phyloP scores from a whole-genome alignment of 1,140 invertebrate genomes.

The Epicauta chinensis region DNA sequence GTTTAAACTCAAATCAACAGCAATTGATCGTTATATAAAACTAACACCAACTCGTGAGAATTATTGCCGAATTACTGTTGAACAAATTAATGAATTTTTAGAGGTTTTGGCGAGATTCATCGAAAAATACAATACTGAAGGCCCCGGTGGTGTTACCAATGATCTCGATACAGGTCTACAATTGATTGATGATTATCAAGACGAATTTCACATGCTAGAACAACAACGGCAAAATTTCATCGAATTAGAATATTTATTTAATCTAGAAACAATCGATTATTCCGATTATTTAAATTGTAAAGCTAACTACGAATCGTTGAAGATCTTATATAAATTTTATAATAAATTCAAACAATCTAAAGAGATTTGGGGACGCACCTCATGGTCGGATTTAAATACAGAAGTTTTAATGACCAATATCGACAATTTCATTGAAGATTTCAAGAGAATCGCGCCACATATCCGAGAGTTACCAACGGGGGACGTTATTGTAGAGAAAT shows the following conservation, averaged over 20 bases:
- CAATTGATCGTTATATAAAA: conserved; percentile 59
- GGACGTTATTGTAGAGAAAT: conserved; percentile 66
- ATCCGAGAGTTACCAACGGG: conserved; percentile 55
- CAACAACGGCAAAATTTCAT: conserved; percentile 59
- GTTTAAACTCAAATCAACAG: conserved; percentile 59
- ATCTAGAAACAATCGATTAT: conserved; percentile 75
- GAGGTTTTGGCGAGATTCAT: conserved; percentile 60
- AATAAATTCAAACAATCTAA: conserved; percentile 68
- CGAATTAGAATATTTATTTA: conserved; percentile 79
- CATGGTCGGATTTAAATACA: conserved; percentile 83
- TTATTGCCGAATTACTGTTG: conserved; percentile 69
- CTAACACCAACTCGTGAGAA: conserved; percentile 66
- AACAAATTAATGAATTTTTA: conserved; percentile 67
- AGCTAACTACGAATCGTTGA: conserved; percentile 65
- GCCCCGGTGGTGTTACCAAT: conserved; percentile 68
- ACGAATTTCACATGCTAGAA: conserved; percentile 62
- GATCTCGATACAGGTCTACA: conserved; percentile 66
- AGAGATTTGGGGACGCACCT: conserved; percentile 74
- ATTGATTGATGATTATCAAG: conserved; percentile 64
- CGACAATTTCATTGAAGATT: conserved; percentile 74
- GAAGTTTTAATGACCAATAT: conserved; percentile 79
- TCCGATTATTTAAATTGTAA: conserved; percentile 64
- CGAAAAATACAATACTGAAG: conserved; percentile 63
- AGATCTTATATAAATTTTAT: conserved; percentile 72
- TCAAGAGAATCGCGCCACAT: conserved; percentile 55